phyloP scores from a whole-genome alignment of 2,113 vertebrate genomes.

The Takifugu flavidus region DNA sequence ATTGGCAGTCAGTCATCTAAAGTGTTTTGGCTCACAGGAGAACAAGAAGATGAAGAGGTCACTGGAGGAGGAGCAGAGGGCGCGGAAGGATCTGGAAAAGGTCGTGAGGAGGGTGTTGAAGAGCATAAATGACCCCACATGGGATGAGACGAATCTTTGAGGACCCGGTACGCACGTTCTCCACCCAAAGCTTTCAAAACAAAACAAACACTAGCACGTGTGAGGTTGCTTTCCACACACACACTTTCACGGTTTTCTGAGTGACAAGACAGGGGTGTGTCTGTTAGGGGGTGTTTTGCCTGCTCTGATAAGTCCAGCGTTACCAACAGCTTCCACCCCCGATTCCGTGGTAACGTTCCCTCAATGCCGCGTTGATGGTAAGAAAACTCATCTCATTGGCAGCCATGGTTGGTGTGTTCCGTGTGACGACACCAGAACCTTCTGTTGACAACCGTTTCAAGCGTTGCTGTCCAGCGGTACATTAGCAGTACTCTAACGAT shows the following conservation, averaged over 20 bases:
- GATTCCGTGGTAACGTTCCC: constrained; percentile 42
- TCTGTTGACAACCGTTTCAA: constrained; percentile 46
- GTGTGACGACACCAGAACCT: background rate
- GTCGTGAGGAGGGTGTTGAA: constrained; percentile 90
- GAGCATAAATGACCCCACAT: constrained; percentile 92
- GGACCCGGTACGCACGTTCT: background rate
- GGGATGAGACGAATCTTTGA: constrained; percentile 98
- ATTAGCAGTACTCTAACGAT: constrained; percentile 1
- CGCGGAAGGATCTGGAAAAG: constrained; percentile 92
- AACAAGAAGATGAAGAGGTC: constrained; percentile 97
- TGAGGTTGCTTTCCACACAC: background rate
- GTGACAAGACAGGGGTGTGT: background rate
- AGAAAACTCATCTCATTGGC: background rate
- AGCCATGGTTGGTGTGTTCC: background rate
- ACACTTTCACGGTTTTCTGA: background rate
- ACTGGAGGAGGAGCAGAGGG: constrained; percentile 92
- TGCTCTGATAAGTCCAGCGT: no score
- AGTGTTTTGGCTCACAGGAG: constrained; percentile 75
- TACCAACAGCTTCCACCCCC: constrained; percentile 1
- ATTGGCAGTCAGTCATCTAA: background rate
- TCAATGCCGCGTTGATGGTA: constrained; percentile 9
- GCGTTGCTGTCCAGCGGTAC: constrained; percentile 33
- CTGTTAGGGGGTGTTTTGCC: no score
- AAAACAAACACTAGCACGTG: background rate
- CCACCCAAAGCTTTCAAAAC: background rate